Evolutionary conservation across 2,888 invertebrate genomes (phyloP), one percentile per base, ranked within the genome.

Genomic region (Drosophila phalerata): DNA sequence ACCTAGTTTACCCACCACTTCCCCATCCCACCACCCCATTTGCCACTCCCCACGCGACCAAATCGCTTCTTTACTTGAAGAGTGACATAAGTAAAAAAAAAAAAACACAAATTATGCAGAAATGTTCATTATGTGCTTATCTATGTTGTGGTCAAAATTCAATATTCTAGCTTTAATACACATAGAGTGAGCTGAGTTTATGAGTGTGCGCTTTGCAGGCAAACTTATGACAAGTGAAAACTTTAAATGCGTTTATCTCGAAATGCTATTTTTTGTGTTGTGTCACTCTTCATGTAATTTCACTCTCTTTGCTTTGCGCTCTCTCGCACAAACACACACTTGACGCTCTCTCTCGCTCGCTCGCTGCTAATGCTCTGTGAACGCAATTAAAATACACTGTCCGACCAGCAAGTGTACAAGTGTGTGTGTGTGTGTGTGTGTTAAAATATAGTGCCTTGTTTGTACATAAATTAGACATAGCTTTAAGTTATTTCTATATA

Each of bases 391-490:
- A 85, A 82, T 73, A 82, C 61, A 69, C 67, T 71, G 62, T 60
- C 66, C 45, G 60, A 56, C 67, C 68, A 73, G 64, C 70, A 42
- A 15, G 60, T 65, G 63, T 67, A 34, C 30, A 17, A 52, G 52
- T 56, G 37, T 61, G 55, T 64, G 73, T 70, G 55, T 68, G 56
- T 55, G 22, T 43, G 61, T 74, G 66, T 69, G 77, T 53, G 77
- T 77, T 77, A 77, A 77, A 87, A 84, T 86, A 86, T 80, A 76
- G 85, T 73, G 78, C 85, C 85, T 87, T 84, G 85, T 84, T 87
- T 84, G 87, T 85, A 84, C 82, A 84, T 78, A 82, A 84, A 85
- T 84, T 87, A 86, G 86, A 73, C 77, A 77, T 77, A 77, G 76
- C 79, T 81, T 81, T 77, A 70, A 77, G 73, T 73, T 82, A 74